Conservation (phyloP, 2,797 vertebrate genomes). For the Amazonetta brasiliensis region DNA sequence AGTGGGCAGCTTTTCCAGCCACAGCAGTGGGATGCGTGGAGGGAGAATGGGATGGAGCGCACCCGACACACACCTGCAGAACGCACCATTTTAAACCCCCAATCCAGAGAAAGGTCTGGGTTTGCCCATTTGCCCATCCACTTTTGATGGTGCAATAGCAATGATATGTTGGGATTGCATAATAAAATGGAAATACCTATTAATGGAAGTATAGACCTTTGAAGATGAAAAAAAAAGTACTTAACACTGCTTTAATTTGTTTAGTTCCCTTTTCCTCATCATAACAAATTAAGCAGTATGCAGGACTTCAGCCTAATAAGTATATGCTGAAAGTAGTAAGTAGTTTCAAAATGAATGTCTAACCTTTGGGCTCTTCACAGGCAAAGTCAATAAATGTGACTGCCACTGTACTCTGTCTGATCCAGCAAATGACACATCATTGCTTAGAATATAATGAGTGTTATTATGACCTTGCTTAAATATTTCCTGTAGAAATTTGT, state of each 20-base stretch:
- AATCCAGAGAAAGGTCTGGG: accelerated
- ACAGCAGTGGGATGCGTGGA: accelerated
- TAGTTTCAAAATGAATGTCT: neutral
- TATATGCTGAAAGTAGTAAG: neutral
- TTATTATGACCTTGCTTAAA: conserved; percentile 43
- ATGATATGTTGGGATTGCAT: neutral
- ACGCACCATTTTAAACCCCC: accelerated
- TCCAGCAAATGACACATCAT: neutral
- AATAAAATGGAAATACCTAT: neutral
- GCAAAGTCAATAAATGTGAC: neutral
- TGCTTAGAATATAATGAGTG: neutral
- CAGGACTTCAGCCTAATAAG: neutral
- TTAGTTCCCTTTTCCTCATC: neutral
- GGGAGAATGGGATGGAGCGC: too few species aligned
- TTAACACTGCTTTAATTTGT: neutral
- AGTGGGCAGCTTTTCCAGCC: neutral
- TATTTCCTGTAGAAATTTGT: conserved; percentile 27
- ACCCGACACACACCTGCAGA: accelerated
- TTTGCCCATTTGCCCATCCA: accelerated
- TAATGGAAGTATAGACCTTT: neutral
- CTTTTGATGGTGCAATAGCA: neutral
- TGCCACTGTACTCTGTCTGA: neutral
- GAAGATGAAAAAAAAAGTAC: neutral
- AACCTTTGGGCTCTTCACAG: neutral
- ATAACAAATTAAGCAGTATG: accelerated